These are phyloP conservation scores for Sebastes aleutianus DNA, from an alignment of 2,797 vertebrate genomes.

Conservation along the genomic window DNA sequence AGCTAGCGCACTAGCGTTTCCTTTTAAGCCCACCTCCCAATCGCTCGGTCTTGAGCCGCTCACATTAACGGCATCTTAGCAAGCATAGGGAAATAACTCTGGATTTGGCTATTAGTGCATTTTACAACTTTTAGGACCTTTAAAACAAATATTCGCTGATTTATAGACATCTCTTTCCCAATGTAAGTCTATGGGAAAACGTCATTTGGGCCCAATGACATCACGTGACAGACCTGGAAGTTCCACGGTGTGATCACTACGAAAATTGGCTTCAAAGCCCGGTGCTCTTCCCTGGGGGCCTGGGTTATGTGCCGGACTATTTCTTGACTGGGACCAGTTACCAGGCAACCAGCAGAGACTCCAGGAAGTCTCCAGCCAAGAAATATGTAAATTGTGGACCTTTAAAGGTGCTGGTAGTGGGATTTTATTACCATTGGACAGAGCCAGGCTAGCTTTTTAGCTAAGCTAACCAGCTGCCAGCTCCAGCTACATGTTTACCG, in stretches of 20 bases:
- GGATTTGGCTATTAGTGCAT: too few relatives aligned
- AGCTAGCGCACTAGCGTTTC: neutral
- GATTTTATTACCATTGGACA: too few relatives aligned
- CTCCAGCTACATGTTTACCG: neutral
- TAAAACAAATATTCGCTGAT: neutral
- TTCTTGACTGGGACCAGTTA: neutral
- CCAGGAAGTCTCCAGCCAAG: too few relatives aligned
- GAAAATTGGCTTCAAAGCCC: too few relatives aligned
- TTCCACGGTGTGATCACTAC: too few relatives aligned
- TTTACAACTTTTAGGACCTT: neutral
- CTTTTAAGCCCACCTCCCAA: neutral
- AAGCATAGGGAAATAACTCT: too few relatives aligned
- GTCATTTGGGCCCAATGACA: too few relatives aligned
- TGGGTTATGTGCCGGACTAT: neutral
- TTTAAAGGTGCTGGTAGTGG: neutral
- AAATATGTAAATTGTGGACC: neutral
- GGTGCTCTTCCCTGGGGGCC: too few relatives aligned
- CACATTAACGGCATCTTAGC: neutral
- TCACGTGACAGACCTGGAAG: too few relatives aligned
- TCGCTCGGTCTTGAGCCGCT: neutral
- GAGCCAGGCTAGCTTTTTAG: neutral
- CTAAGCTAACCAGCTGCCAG: neutral
- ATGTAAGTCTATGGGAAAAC: too few relatives aligned
- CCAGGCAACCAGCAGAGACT: neutral
- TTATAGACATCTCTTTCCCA: too few relatives aligned